Conservation (phyloP, 2,797 vertebrate species). For the Pagetopsis macropterus region DNA sequence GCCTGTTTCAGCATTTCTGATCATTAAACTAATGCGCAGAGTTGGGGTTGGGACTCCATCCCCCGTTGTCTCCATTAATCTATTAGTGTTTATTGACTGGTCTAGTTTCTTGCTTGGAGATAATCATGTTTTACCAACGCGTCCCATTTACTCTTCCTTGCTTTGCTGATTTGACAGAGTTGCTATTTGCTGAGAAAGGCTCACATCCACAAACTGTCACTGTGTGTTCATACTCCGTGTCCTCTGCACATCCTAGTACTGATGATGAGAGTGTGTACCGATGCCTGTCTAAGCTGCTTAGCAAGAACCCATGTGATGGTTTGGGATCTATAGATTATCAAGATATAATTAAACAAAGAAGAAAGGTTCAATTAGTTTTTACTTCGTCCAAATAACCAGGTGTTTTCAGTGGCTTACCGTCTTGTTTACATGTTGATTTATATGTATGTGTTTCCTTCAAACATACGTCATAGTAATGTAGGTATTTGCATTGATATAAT, state of each 20-base stretch:
- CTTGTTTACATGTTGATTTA: neutral
- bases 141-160: conserved; percentile 54
- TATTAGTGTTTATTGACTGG: conserved; percentile 76
- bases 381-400: neutral
- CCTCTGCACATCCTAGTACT: conserved; percentile 19
- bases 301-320: conserved; percentile 15
- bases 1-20: conserved; percentile 74
- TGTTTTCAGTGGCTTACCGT: neutral
- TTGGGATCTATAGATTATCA: conserved; percentile 33
- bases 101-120: conserved; percentile 67
- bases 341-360: conserved; percentile 34
- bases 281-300: conserved; percentile 50
- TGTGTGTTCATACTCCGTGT: conserved; percentile 21
- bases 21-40: conserved; percentile 77
- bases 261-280: conserved; percentile 34
- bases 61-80: conserved; percentile 69
- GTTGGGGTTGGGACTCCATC: conserved; percentile 60
- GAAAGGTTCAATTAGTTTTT: neutral
- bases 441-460: neutral
- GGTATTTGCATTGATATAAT: neutral
- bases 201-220: conserved; percentile 50
- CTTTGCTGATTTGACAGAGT: conserved; percentile 72
- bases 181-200: conserved; percentile 55
- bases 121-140: conserved; percentile 74
- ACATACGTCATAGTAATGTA: neutral